A percentile compares a stretch with the other conserved stretches of the same genome.
These are phyloP conservation scores for Argopecten irradians DNA, from an alignment of 1,140 invertebrate species.

Conservation along the genomic window DNA sequence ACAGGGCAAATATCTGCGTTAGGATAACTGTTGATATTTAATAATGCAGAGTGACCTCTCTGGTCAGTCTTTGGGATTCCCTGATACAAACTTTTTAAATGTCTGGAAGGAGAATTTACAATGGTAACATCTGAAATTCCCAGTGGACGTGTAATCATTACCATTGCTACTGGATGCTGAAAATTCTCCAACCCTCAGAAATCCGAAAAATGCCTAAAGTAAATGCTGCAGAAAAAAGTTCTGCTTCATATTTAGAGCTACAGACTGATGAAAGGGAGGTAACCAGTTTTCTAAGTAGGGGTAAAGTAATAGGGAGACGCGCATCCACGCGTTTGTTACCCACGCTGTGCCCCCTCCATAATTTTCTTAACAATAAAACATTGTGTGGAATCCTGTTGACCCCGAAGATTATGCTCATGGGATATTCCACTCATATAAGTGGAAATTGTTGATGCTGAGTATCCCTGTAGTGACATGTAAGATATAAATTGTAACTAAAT, in stretches of 20 bases:
- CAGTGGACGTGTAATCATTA: neutral
- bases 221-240: conserved; percentile 29
- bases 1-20: neutral
- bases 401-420: neutral
- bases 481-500: neutral
- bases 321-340: neutral
- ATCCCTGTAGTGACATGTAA: neutral
- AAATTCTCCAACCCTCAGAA: conserved; percentile 32
- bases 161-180: neutral
- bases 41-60: neutral
- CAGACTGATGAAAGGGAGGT: conserved; percentile 19
- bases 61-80: neutral
- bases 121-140: neutral
- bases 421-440: neutral
- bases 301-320: conserved; percentile 4
- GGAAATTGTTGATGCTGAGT: neutral
- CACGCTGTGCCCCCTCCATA: neutral
- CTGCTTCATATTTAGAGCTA: conserved; percentile 20
- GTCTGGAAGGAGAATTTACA: neutral
- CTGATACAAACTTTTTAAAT: neutral
- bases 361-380: conserved; percentile 34
- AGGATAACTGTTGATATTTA: neutral
- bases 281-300: neutral
- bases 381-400: neutral
- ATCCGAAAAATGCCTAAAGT: conserved; percentile 29